Percentiles rank a stretch among this genome's conserved stretches.
These are phyloP conservation scores for Lepidochrysops patricia DNA, from an alignment of 2,888 invertebrate genomes.

Conservation along the genomic window DNA sequence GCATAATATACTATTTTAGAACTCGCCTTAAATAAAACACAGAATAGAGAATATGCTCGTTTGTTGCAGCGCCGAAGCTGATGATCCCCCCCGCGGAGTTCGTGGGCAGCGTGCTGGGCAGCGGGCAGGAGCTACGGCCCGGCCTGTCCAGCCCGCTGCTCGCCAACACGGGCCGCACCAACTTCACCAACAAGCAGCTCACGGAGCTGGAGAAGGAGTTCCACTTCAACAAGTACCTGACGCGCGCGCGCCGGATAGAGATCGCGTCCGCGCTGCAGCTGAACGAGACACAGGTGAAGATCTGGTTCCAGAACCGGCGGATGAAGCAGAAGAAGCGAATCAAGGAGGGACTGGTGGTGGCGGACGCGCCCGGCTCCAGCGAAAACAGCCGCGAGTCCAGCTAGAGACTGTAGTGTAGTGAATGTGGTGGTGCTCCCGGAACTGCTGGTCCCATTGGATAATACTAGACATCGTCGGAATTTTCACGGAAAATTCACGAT, in stretches of 20 bases:
- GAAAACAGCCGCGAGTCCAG: slow-evolving; percentile 84
- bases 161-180: slow-evolving; percentile 94
- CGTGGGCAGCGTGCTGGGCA: slow-evolving; percentile 62
- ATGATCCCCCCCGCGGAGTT: slow-evolving; percentile 73
- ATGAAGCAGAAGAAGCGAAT: slow-evolving; percentile 99
- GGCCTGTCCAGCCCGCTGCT: slow-evolving; percentile 64
- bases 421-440: not conserved
- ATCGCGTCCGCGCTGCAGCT: slow-evolving; percentile 96
- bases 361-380: slow-evolving; percentile 76
- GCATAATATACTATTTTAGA: no score
- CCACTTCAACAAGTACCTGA: slow-evolving; percentile 99
- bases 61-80: slow-evolving; percentile 78
- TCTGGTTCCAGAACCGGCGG: slow-evolving; percentile 98
- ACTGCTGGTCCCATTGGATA: not conserved
- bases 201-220: slow-evolving; percentile 99
- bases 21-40: no score
- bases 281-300: slow-evolving; percentile 98
- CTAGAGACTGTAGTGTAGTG: slow-evolving; percentile 33
- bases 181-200: slow-evolving; percentile 99
- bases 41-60: slow-evolving; percentile 14
- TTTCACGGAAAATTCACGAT: no score
- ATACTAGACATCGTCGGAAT: no score
- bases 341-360: slow-evolving; percentile 89
- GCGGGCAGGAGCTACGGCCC: slow-evolving; percentile 63
- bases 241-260: slow-evolving; percentile 96